Evolutionary conservation across 1,140 invertebrate genomes (phyloP).

Genomic region (Ceratina japonica): DNA sequence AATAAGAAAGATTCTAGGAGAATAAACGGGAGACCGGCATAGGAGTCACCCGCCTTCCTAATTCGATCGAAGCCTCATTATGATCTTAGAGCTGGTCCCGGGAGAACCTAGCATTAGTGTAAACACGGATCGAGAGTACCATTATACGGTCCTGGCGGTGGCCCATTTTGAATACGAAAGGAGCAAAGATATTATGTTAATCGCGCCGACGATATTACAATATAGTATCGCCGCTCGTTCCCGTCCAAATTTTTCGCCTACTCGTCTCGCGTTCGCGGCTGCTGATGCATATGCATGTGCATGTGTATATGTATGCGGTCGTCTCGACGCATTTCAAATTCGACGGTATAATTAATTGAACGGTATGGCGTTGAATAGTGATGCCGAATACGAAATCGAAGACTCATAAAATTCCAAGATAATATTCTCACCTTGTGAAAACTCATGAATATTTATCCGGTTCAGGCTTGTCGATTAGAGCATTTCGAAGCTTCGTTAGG

Average conservation of each 20-base stretch:
- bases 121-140: constrained; percentile 74
- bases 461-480: constrained; percentile 53
- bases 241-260: constrained; percentile 59
- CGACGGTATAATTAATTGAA: constrained; percentile 46
- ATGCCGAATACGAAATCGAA: background rate
- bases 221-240: constrained; percentile 56
- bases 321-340: constrained; percentile 22
- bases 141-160: constrained; percentile 65
- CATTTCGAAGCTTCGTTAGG: constrained; percentile 59
- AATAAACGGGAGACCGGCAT: constrained; percentile 38
- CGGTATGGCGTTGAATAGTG: background rate
- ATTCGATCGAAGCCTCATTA: constrained; percentile 75
- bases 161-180: constrained; percentile 74
- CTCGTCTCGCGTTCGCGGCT: constrained; percentile 22
- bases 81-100: constrained; percentile 68
- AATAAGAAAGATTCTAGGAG: constrained; percentile 28
- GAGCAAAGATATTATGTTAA: constrained; percentile 76
- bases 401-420: background rate
- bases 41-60: constrained; percentile 65
- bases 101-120: constrained; percentile 75
- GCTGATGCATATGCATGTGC: constrained; percentile 17
- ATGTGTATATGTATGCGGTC: constrained; percentile 29
- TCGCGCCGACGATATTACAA: constrained; percentile 67
- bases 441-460: constrained; percentile 61
- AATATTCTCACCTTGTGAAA: background rate